These are phyloP conservation scores for Aspidoscelis tigris DNA, from an alignment of 2,113 vertebrate genomes.

Conservation along the genomic window DNA sequence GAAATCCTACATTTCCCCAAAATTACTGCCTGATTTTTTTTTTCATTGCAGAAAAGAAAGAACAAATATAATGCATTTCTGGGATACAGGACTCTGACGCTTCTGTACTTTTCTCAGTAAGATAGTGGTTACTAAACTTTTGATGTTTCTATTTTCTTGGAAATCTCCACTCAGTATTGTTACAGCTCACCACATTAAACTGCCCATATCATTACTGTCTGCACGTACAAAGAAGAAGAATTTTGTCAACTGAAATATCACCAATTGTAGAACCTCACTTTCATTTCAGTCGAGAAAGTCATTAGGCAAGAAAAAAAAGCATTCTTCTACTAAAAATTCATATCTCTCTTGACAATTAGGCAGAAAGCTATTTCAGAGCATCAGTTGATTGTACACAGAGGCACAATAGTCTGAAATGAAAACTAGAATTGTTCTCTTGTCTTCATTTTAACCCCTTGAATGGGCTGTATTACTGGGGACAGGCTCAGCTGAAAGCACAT, in stretches of 20 bases:
- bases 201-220: slow-evolving; percentile 41
- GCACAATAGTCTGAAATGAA: slow-evolving; percentile 56
- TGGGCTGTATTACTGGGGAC: slow-evolving; percentile 4
- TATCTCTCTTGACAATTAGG: slow-evolving; percentile 57
- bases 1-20: background rate
- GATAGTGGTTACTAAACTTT: background rate
- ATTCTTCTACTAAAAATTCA: slow-evolving; percentile 31
- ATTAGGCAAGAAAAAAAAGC: slow-evolving; percentile 58
- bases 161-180: background rate
- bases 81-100: background rate
- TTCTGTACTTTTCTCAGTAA: background rate
- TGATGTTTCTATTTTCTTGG: background rate
- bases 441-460: slow-evolving; percentile 38
- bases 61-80: background rate
- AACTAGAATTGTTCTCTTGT: slow-evolving; percentile 26
- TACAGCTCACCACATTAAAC: background rate
- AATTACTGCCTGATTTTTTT: background rate
- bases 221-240: slow-evolving; percentile 36
- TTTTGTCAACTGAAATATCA: slow-evolving; percentile 44
- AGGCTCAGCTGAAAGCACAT: background rate
- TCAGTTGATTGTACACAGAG: slow-evolving; percentile 40
- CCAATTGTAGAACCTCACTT: slow-evolving; percentile 59
- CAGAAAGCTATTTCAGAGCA: slow-evolving; percentile 55
- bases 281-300: slow-evolving; percentile 55
- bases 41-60: background rate